Base-by-base conservation (phyloP, 2,113 vertebrate genomes). In the Lepisosteus osseus region DNA sequence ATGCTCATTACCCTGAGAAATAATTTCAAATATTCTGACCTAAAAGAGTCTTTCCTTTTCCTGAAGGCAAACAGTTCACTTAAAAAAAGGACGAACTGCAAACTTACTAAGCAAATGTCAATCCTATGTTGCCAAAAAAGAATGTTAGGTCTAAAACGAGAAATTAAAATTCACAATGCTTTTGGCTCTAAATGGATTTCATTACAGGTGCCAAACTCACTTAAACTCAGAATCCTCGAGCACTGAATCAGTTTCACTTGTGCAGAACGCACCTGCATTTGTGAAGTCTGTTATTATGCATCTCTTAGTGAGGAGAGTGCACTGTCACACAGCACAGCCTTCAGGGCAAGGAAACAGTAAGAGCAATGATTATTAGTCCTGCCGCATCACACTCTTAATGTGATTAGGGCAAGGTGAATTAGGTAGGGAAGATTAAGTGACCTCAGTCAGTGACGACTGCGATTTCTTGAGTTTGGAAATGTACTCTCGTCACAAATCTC, bases 141-240 rank as follows among this genome's bases (percentile, higher is more conserved):
- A 15, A 90, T 87, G 90, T 88, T 89, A 87, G 87, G 84, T 84
- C 86, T 86, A 87, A 84, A 89, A 89, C 87, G 88, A 88, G 86
- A 92, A 91, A 90, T 92, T 89, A 91, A 91, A 92, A 90, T 84
- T 91, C 87, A 84, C 86, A 86, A 87, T 78, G 87, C 88, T 88
- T 90, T 90, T 91, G 88, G 90, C 88, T 91, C 90, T 89, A 89
- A 91, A 91, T 90, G 90, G 90, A 91, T 91, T 91, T 89, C 90
- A 91, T 91, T 91, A 89, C 69, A 82, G 85, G 87, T 86, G 86
- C 90, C 88, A 89, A 86, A 86, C 86, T 86, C 84, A 84, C 84
- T 89, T 90, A 89, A 88, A 89, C 84, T 88, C 88, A 88, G 14
- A 13, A 4, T 57, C 15, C 55, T 15, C 9, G 7, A 59, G 57